phyloP scores from a whole-genome alignment of 1,140 invertebrate genomes.

The Drosophila busckii region DNA sequence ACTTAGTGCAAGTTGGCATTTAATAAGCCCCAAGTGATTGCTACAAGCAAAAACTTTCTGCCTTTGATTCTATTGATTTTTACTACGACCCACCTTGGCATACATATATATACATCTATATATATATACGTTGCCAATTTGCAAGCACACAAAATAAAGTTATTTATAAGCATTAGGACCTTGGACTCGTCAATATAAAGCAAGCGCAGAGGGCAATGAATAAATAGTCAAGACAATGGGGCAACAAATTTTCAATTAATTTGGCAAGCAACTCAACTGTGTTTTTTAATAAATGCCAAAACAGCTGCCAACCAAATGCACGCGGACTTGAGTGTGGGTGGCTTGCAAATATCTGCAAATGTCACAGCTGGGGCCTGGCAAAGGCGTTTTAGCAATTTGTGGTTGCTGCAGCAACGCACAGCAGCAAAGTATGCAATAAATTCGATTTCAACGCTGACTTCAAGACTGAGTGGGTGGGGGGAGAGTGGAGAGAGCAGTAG shows the following conservation, averaged over 20 bases:
- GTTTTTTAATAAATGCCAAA: constrained; percentile 62
- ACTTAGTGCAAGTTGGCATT: too few relatives aligned
- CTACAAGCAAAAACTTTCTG: constrained; percentile 13
- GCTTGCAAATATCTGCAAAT: constrained; percentile 27
- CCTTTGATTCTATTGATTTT: constrained; percentile 57
- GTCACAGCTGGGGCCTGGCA: constrained; percentile 58
- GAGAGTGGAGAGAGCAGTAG: constrained; percentile 5
- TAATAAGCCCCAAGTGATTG: constrained; percentile 16
- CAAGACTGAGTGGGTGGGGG: too few relatives aligned
- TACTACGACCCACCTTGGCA: constrained; percentile 44
- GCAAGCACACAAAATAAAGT: constrained; percentile 51
- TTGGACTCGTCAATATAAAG: constrained; percentile 29
- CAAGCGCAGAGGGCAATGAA: not conserved
- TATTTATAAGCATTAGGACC: constrained; percentile 50
- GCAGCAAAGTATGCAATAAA: constrained; percentile 70
- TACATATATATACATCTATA: constrained; percentile 30
- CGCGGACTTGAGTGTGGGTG: not conserved
- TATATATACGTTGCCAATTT: constrained; percentile 24
- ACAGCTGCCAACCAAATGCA: constrained; percentile 49
- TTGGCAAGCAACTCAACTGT: constrained; percentile 29
- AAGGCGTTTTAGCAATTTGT: constrained; percentile 67
- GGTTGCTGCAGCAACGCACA: constrained; percentile 53
- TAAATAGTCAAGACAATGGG: too few relatives aligned
- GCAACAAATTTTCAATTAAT: constrained; percentile 71
- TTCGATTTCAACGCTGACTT: constrained; percentile 49